Base-by-base conservation (phyloP, 2,113 vertebrate genomes). In the Rhinogobius similis region DNA sequence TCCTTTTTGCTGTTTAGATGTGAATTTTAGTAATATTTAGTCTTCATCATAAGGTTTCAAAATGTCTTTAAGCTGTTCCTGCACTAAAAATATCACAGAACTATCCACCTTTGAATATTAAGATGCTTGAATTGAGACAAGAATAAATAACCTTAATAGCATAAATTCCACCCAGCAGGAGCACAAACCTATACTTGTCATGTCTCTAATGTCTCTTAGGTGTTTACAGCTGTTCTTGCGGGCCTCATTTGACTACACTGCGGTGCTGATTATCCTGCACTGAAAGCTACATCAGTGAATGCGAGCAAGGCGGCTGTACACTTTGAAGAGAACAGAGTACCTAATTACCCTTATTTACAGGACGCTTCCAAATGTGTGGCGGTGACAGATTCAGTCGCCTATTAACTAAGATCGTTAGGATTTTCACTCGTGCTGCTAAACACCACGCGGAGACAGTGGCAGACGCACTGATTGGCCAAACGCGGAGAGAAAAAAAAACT, bases 301-400 rank as follows among this genome's bases (percentile, higher is more conserved):
- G 66, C 62, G 66, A 58, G 74, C 65, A 38, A 82, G 72, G 76
- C 80, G 74, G 70, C 80, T 85, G 82, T 86, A 86, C 72, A 62
- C 86, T 90, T 86, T 87, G 85, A 89, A 86, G 77, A 71, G 69
- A 86, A 84, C 86, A 85, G 82, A 82, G 75, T 43, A 73, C 74
- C 79, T 84, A 86, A 90, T 87, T 88, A 87, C 73, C 83, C 82
- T 86, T 86, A 90, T 85, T 86, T 86, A 86, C 82, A 82, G 79
- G 76, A 89, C 27, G 70, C 77, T 66, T 84, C 68, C 73, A 82
- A 81, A 81, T 75, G 76, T 78, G 76, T 70, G 1, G 39, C 78
- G 70, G 81, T 84, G 79, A 86, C 87, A 82, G 80, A 83, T 81
- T 81, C 70, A 68, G 72, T 85, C 61, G 63, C 67, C 75, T 77